Evolutionary conservation across 1,140 invertebrate species (phyloP).

Genomic region (Whitmania pigra): DNA sequence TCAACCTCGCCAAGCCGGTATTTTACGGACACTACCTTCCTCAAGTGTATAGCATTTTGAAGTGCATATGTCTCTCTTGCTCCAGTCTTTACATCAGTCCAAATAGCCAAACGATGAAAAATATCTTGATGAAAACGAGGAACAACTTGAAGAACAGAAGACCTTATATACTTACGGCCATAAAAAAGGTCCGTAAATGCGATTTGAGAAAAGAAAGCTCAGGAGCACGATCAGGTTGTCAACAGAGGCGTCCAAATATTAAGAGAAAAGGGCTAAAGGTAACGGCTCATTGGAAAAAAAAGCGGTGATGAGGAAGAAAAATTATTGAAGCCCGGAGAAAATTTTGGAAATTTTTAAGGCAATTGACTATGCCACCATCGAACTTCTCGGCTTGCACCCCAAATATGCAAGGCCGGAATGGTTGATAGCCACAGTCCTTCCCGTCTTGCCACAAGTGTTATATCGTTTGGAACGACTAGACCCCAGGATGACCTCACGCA

Average conservation of each 20-base stretch:
- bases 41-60: conserved; percentile 86
- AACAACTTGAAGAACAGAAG: too few relatives aligned
- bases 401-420: conserved; percentile 93
- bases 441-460: conserved; percentile 95
- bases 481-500: conserved; percentile 96
- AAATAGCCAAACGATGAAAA: conserved; percentile 49
- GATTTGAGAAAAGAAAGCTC: too few relatives aligned
- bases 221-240: too few relatives aligned
- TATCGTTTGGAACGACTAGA: conserved; percentile 93
- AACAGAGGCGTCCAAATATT: too few relatives aligned
- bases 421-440: conserved; percentile 95
- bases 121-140: too few relatives aligned
- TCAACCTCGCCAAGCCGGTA: conserved; percentile 94
- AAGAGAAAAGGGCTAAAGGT: too few relatives aligned
- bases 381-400: conserved; percentile 86
- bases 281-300: too few relatives aligned
- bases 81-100: conserved; percentile 85
- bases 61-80: conserved; percentile 95
- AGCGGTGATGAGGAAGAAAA: too few relatives aligned
- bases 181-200: too few relatives aligned
- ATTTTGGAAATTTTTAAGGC: conserved; percentile 93
- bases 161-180: too few relatives aligned
- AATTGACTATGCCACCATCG: conserved; percentile 92
- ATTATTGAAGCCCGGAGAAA: conserved; percentile 57
- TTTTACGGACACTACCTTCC: conserved; percentile 95